Evolutionary conservation across 92 coral and sea anemone genomes (phyloP), one percentile per base, ranked within the genome.

Genomic region (Galaxea fascicularis): DNA sequence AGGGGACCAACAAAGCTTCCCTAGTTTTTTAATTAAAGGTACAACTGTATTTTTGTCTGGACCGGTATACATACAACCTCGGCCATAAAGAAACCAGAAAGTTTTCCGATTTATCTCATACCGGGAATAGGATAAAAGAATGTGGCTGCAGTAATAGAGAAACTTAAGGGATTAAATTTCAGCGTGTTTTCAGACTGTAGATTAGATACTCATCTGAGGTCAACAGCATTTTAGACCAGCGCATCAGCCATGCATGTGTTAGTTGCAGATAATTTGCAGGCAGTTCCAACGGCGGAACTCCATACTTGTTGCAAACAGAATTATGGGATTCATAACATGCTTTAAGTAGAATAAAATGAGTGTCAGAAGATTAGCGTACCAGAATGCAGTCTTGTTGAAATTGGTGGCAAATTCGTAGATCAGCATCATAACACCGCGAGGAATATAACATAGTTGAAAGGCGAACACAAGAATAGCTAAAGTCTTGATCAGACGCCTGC

Each of bases 401-500:
- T 39, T 57, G 22, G 72, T 29, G 14, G 76, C 83, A 21, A 79
- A 94, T 73, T 87, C 95, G 35, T 59, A 65, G 26, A 92, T 58
- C 22, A 94, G 35, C 92, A 94, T 84, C 45, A 88, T 83, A 12
- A 92, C 86, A 0, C 94, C 98, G 16, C 98, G 98, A 4, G 95
- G 98, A 58, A 94, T 79, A 82, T 89, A 94, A 80, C 95, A 94
- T 25, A 94, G 62, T 64, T 94, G 94, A 74, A 94, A 94, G 10
- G 88, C 76, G 29, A 89, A 65, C 65, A 94, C 85, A 17, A 91
- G 76, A 4, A 91, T 84, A 3, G 91, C 71, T n/a, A 94, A 79
- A 79, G 92, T 94, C 79, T 91, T 88, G 64, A 94, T 80, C 4
- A 94, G 91, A 17, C 91, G 91, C 66, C 85, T 80, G 21, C 94